phyloP scores from a whole-genome alignment of 2,797 vertebrate genomes.

The Mico argentatus region DNA sequence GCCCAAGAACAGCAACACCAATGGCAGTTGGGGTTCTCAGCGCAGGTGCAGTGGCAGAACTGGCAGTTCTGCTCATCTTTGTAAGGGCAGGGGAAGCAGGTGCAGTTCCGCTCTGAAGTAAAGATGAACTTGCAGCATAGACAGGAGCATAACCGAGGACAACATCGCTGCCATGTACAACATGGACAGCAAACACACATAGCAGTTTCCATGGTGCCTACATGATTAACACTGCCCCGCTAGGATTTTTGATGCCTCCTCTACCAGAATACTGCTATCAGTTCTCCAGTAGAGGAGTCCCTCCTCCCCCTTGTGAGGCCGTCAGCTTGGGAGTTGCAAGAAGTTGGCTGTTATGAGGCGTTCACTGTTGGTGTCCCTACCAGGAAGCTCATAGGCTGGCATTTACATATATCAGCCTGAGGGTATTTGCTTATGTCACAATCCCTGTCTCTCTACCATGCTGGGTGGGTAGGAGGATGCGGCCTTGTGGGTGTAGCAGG shows the following conservation, averaged over 20 bases:
- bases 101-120: slow-evolving; percentile 79
- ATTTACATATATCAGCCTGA: slow-evolving; percentile 28
- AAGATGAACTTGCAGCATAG: slow-evolving; percentile 78
- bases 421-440: slow-evolving; percentile 71
- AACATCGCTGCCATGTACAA: slow-evolving; percentile 68
- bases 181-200: slow-evolving; percentile 74
- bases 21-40: slow-evolving; percentile 79
- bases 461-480: not conserved
- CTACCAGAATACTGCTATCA: not conserved
- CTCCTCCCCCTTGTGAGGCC: not conserved
- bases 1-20: slow-evolving; percentile 83
- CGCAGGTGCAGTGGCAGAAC: slow-evolving; percentile 79
- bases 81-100: slow-evolving; percentile 75
- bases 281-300: not conserved
- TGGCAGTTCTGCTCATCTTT: slow-evolving; percentile 72
- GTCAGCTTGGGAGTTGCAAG: not conserved
- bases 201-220: slow-evolving; percentile 39
- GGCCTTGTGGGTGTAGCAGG: not conserved
- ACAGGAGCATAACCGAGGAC: slow-evolving; percentile 58
- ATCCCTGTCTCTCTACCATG: slow-evolving; percentile 55
- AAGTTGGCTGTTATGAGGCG: not conserved
- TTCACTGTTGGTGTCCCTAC: not conserved
- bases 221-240: rapidly evolving
- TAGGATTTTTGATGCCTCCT: rapidly evolving
- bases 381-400: not conserved